Percentiles rank a stretch among this genome's conserved stretches.
phyloP scores from a whole-genome alignment of 2,113 vertebrate species.

The Leptocoma aspasia region DNA sequence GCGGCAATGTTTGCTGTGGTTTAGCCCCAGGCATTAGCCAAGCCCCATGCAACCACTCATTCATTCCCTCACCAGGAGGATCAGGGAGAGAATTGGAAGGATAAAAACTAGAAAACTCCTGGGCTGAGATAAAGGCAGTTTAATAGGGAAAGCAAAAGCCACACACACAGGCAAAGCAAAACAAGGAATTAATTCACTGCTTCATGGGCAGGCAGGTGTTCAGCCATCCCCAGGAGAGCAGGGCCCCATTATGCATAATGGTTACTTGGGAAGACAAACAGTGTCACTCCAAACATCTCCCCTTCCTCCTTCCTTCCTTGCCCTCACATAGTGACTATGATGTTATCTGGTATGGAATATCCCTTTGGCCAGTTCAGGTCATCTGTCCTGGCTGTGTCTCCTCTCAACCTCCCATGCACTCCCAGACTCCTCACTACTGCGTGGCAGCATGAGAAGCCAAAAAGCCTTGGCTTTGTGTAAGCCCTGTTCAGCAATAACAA shows the following conservation, averaged over 20 bases:
- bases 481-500: background rate
- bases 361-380: background rate
- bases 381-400: background rate
- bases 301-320: background rate
- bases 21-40: background rate
- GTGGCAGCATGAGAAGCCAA: background rate
- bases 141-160: background rate
- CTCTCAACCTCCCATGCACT: background rate
- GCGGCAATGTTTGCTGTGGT: background rate
- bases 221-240: background rate
- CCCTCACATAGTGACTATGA: background rate
- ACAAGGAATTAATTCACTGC: background rate
- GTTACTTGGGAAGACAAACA: background rate
- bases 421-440: background rate
- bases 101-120: background rate
- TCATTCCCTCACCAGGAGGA: background rate
- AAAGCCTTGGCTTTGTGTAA: background rate
- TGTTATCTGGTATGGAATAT: background rate
- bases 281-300: background rate
- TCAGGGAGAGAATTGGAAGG: background rate
- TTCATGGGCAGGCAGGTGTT: background rate
- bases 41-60: accelerated
- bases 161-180: background rate
- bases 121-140: background rate
- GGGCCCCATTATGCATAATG: background rate